Percentiles rank a stretch among this genome's conserved stretches.
phyloP scores from a whole-genome alignment of 2,797 vertebrate genomes.

The Pelobates cultripes region DNA sequence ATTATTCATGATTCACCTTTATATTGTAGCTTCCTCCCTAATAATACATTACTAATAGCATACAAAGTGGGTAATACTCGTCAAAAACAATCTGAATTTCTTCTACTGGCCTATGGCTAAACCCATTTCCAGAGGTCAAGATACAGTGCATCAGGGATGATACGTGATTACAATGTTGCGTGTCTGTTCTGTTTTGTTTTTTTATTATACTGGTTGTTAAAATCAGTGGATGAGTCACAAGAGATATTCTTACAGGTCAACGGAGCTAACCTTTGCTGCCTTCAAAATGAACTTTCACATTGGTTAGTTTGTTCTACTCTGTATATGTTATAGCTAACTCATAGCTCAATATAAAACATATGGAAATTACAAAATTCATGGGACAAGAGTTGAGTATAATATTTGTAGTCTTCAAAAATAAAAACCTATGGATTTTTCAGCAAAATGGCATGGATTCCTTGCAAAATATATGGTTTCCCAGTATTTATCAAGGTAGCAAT shows the following conservation, averaged over 20 bases:
- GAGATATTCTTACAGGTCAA: not conserved
- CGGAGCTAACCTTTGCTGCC: not conserved
- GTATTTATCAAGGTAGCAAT: too few species aligned
- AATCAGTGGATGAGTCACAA: too few species aligned
- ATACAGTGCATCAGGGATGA: too few species aligned
- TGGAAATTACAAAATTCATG: too few species aligned
- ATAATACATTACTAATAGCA: not conserved
- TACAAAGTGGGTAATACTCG: not conserved
- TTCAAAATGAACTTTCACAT: not conserved
- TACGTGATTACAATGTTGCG: not conserved
- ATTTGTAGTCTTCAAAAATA: too few species aligned
- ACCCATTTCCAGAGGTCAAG: not conserved
- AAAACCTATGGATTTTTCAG: too few species aligned
- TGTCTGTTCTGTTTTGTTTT: not conserved
- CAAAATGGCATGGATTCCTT: too few species aligned
- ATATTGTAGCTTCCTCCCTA: not conserved
- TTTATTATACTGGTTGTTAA: not conserved
- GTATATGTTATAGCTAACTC: too few species aligned
- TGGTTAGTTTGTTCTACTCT: not conserved
- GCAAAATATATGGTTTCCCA: too few species aligned
- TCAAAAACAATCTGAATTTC: not conserved
- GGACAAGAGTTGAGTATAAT: too few species aligned
- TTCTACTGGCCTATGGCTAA: not conserved
- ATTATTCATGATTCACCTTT: slow-evolving; percentile 19
- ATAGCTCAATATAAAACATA: too few species aligned